A percentile compares a stretch with the other conserved stretches of the same genome.
phyloP scores from a whole-genome alignment of 64 coral and sea anemone genomes.

The Actinia tenebrosa region DNA sequence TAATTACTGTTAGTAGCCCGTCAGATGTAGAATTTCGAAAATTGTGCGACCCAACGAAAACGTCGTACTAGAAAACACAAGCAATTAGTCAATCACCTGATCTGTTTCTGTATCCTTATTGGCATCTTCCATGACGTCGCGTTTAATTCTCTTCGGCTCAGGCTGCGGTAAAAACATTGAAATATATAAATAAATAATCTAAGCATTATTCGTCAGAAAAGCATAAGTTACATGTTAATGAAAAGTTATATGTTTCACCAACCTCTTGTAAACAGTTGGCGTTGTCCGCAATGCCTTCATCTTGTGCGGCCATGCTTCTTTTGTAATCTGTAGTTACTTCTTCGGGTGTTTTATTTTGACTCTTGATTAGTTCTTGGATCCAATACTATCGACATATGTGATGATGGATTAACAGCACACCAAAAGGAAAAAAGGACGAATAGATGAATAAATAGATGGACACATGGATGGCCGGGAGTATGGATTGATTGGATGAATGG shows the following conservation, averaged over 20 bases:
- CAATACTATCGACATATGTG: neutral
- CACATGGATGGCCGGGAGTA: too few relatives aligned
- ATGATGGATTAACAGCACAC: too few relatives aligned
- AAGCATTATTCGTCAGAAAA: too few relatives aligned
- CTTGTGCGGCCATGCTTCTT: neutral
- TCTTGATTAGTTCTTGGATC: neutral
- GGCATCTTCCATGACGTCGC: neutral
- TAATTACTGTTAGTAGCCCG: too few relatives aligned
- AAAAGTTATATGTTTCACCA: too few relatives aligned
- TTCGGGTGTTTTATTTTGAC: neutral
- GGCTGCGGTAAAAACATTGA: neutral
- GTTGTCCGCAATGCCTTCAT: neutral
- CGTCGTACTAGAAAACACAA: neutral
- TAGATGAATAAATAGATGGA: too few relatives aligned
- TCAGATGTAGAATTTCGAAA: too few relatives aligned
- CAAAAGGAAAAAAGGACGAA: too few relatives aligned
- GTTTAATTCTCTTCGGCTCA: neutral
- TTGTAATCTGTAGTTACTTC: neutral
- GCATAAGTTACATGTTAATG: neutral
- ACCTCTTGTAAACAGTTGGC: neutral
- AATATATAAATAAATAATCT: too few relatives aligned
- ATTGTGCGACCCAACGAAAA: too few relatives aligned
- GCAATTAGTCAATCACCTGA: neutral
- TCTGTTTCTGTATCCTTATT: neutral
- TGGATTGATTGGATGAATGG: too few relatives aligned